phyloP scores from a whole-genome alignment of 2,888 invertebrate genomes.

The Torymus texanus region DNA sequence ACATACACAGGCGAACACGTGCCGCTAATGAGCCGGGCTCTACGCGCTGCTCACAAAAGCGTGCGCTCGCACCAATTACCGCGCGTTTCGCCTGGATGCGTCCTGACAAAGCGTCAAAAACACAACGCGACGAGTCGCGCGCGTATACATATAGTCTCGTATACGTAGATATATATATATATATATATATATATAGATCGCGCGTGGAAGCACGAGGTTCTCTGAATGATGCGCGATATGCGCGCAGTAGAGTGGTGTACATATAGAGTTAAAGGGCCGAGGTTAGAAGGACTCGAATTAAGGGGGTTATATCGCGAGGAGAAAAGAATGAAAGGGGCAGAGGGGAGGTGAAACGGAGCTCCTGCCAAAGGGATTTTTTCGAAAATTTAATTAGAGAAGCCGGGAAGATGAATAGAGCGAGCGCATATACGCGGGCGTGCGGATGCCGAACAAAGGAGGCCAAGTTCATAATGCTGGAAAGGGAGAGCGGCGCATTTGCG shows the following conservation, averaged over 20 bases:
- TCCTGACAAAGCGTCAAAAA: slow-evolving; percentile 9
- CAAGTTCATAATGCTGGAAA: too few relatives aligned
- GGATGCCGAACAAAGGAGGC: too few relatives aligned
- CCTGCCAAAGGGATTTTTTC: background rate
- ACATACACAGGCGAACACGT: slow-evolving; percentile 46
- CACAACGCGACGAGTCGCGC: background rate
- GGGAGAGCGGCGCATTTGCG: background rate
- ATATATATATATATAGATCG: too few relatives aligned
- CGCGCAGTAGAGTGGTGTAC: too few relatives aligned
- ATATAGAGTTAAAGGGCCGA: background rate
- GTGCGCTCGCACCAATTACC: slow-evolving; percentile 55
- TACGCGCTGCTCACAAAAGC: slow-evolving; percentile 48
- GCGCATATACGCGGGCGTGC: too few relatives aligned
- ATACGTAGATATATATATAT: too few relatives aligned
- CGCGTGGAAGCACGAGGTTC: too few relatives aligned
- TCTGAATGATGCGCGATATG: too few relatives aligned
- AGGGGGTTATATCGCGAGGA: too few relatives aligned
- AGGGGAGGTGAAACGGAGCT: background rate
- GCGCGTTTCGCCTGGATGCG: slow-evolving; percentile 11
- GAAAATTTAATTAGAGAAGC: slow-evolving; percentile 18
- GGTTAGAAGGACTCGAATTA: background rate
- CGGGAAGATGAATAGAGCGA: background rate
- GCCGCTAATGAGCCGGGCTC: slow-evolving; percentile 57
- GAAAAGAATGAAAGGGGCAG: background rate
- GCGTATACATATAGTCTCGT: too few relatives aligned